Conservation (phyloP, 2,113 vertebrate genomes). For the Diadophis punctatus region DNA sequence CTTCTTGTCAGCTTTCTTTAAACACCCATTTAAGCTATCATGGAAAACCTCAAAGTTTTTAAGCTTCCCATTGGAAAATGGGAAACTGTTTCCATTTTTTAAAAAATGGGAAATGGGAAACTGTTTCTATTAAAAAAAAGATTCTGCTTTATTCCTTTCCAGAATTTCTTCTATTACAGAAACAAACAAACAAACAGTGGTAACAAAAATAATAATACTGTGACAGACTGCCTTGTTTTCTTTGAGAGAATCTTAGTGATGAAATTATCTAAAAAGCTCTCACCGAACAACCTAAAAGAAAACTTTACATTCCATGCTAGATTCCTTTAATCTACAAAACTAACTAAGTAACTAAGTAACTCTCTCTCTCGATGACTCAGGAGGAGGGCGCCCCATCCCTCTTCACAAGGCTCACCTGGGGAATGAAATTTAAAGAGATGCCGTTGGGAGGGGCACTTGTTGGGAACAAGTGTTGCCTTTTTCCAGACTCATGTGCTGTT, state of each 20-base stretch:
- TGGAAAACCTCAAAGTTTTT: background rate
- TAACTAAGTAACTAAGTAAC: too few relatives aligned
- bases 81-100: constrained; percentile 4
- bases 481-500: too few relatives aligned
- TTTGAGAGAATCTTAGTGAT: background rate
- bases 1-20: background rate
- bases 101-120: background rate
- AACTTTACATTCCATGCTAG: background rate
- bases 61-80: background rate
- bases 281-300: background rate
- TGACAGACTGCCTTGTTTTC: background rate
- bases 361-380: too few relatives aligned
- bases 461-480: too few relatives aligned
- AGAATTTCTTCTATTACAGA: background rate
- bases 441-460: too few relatives aligned
- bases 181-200: background rate
- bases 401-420: too few relatives aligned
- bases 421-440: too few relatives aligned
- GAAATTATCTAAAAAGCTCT: background rate
- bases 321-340: background rate
- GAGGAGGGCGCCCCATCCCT: too few relatives aligned
- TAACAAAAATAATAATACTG: background rate
- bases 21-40: background rate
- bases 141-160: background rate
- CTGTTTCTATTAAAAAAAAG: background rate